A percentile compares a stretch with the other conserved stretches of the same genome.
Evolutionary conservation across 2,113 vertebrate genomes (phyloP).

Genomic region (Oryzias javanicus): DNA sequence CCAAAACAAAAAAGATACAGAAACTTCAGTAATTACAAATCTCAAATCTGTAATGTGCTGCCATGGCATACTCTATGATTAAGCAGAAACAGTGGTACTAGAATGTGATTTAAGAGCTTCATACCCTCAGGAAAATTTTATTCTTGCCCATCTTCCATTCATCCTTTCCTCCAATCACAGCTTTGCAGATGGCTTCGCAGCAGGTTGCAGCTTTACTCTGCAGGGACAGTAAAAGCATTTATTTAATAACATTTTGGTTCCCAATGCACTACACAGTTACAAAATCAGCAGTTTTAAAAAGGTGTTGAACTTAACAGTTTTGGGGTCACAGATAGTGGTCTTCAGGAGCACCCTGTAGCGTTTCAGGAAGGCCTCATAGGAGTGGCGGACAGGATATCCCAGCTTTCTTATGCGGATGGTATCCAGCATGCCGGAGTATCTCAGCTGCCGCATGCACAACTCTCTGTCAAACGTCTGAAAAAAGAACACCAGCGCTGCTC

Average conservation of each 20-base stretch:
- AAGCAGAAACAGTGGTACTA: too few species aligned
- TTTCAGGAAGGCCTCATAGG: conserved; percentile 81
- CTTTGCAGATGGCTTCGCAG: conserved; percentile 78
- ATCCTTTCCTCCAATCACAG: conserved; percentile 70
- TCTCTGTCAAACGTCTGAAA: conserved; percentile 84
- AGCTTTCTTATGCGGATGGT: conserved; percentile 87
- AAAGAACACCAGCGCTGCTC: background rate
- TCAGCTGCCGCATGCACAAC: conserved; percentile 85
- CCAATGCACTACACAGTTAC: background rate
- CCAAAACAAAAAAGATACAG: background rate
- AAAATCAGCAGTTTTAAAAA: background rate
- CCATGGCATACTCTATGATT: too few species aligned
- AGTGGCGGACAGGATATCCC: conserved; percentile 88
- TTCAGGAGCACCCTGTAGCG: conserved; percentile 82
- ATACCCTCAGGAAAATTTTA: conserved; percentile 93
- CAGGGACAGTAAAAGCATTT: conserved; percentile 17
- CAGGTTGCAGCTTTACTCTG: conserved; percentile 72
- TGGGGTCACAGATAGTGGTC: conserved; percentile 64
- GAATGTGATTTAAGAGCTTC: too few species aligned
- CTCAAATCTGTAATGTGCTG: too few species aligned
- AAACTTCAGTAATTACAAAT: background rate
- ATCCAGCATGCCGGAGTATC: conserved; percentile 91
- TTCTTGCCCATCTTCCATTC: conserved; percentile 89
- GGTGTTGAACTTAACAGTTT: conserved; percentile 51
- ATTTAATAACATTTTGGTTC: conserved; percentile 4